Percentiles rank a stretch among this genome's conserved stretches.
Evolutionary conservation across 2,113 vertebrate genomes (phyloP).

Genomic region (Sylvia atricapilla): DNA sequence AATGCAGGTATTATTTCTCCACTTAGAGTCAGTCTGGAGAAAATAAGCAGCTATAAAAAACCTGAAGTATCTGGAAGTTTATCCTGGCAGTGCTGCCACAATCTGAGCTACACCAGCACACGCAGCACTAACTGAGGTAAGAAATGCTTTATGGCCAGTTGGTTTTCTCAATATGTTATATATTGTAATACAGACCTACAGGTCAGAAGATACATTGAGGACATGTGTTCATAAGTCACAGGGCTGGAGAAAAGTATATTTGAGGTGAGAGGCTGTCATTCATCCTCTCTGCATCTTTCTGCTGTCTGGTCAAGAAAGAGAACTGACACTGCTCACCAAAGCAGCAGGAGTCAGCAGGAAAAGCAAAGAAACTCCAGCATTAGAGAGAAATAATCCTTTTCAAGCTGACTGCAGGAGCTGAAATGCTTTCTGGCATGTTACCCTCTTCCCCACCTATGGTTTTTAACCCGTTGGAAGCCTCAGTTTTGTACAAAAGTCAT

Average conservation of each 20-base stretch:
- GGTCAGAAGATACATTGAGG: conserved; percentile 50
- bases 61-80: conserved; percentile 1
- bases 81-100: conserved; percentile 50
- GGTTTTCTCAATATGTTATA: conserved; percentile 60
- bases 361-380: not conserved
- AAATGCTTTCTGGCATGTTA: conserved; percentile 19
- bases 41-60: not conserved
- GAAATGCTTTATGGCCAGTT: conserved; percentile 52
- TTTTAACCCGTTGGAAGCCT: not conserved
- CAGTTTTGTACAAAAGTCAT: not conserved
- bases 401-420: conserved; percentile 1
- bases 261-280: conserved; percentile 73
- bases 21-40: not conserved
- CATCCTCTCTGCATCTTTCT: conserved; percentile 51
- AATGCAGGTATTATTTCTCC: not conserved
- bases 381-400: conserved; percentile 50
- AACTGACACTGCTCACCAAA: conserved; percentile 61
- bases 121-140: conserved; percentile 24
- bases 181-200: conserved; percentile 48
- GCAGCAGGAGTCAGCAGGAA: conserved; percentile 70
- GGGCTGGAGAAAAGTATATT: conserved; percentile 57
- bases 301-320: conserved; percentile 51
- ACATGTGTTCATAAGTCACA: conserved; percentile 63
- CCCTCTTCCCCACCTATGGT: conserved; percentile 2
- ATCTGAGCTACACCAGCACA: not conserved